phyloP scores from a whole-genome alignment of 1,140 invertebrate species.

The Lutraria rhynchaena region DNA sequence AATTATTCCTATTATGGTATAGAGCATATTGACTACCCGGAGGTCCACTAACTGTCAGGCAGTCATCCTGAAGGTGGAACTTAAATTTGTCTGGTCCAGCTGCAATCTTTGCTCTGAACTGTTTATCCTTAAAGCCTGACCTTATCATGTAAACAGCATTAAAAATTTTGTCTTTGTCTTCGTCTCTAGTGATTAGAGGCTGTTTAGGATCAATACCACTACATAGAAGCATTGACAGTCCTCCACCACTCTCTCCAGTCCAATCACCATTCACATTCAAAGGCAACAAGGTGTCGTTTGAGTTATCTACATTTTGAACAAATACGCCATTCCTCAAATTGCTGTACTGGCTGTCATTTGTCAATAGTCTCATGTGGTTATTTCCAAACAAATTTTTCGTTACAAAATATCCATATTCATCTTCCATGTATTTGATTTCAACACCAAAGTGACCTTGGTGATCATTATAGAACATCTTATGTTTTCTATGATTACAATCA shows the following conservation, averaged over 20 bases:
- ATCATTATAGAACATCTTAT: conserved; percentile 44
- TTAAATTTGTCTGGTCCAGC: conserved; percentile 69
- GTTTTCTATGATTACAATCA: conserved; percentile 66
- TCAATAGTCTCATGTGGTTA: conserved; percentile 65
- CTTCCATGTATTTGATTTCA: conserved; percentile 45
- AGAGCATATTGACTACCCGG: conserved; percentile 55
- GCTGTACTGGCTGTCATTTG: conserved; percentile 64
- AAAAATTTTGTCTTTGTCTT: too few relatives aligned
- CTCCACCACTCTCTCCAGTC: conserved; percentile 48
- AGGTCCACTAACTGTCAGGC: conserved; percentile 54
- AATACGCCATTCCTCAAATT: conserved; percentile 65
- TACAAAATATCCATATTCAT: conserved; percentile 66
- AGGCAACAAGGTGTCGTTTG: conserved; percentile 7
- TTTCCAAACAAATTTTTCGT: conserved; percentile 64
- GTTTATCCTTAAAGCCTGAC: conserved; percentile 63
- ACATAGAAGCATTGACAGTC: conserved; percentile 64
- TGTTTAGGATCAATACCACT: conserved; percentile 40
- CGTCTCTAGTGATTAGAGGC: too few relatives aligned
- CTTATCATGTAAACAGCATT: conserved; percentile 64
- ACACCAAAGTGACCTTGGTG: conserved; percentile 69
- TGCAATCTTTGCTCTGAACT: conserved; percentile 52
- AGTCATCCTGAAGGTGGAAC: conserved; percentile 47
- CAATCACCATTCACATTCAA: conserved; percentile 62
- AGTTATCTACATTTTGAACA: conserved; percentile 35
- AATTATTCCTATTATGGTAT: conserved; percentile 66